These are phyloP conservation scores for Hesperia comma DNA, from an alignment of 2,888 invertebrate species.

Conservation along the genomic window DNA sequence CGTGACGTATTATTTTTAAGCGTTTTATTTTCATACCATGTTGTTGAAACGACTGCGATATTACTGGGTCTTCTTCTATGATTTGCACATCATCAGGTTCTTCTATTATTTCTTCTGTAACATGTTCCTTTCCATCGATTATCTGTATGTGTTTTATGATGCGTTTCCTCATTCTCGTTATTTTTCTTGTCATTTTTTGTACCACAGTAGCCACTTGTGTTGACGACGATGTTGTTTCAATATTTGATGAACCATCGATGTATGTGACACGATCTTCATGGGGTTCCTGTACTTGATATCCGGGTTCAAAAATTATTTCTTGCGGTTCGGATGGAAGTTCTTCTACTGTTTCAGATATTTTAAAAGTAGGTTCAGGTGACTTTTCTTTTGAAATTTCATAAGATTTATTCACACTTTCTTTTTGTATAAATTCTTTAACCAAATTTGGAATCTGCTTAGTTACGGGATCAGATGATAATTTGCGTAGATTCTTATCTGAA, in stretches of 20 bases:
- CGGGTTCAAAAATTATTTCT: constrained; percentile 38
- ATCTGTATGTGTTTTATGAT: constrained; percentile 85
- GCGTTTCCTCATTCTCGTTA: constrained; percentile 82
- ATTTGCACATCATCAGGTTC: constrained; percentile 49
- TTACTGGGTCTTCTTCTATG: constrained; percentile 83
- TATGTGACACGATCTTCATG: constrained; percentile 48
- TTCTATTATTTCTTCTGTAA: constrained; percentile 90
- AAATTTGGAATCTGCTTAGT: constrained; percentile 49
- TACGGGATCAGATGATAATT: neutral
- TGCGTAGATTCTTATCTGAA: neutral
- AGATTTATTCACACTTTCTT: constrained; percentile 51
- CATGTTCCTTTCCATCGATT: constrained; percentile 89
- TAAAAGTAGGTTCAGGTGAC: constrained; percentile 17
- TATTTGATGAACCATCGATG: constrained; percentile 43
- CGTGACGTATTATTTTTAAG: constrained; percentile 86
- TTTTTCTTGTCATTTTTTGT: constrained; percentile 89
- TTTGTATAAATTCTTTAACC: constrained; percentile 60
- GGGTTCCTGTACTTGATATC: constrained; percentile 58
- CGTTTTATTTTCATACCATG: constrained; percentile 64
- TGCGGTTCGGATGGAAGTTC: constrained; percentile 46
- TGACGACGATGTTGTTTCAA: constrained; percentile 50
- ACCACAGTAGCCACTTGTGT: constrained; percentile 85
- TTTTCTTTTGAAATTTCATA: constrained; percentile 7
- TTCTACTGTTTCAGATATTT: constrained; percentile 9
- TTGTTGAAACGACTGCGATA: constrained; percentile 46